Evolutionary conservation across 2,113 vertebrate species (phyloP), one percentile per base, ranked within the genome.

Genomic region (Callipepla californica): DNA sequence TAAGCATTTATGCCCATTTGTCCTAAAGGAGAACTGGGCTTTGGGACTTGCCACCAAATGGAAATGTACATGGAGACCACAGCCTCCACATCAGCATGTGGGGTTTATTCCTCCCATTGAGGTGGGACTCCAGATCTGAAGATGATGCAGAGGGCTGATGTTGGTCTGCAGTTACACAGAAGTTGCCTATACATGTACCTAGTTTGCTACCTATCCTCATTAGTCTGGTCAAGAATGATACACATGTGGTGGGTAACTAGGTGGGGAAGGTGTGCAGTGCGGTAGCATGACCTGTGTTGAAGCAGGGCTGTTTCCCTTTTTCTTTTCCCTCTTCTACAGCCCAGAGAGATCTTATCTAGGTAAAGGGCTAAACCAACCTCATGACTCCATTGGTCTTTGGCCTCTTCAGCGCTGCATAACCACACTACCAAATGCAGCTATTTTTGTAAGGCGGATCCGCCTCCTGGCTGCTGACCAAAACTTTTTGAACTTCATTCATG

Each of bases 111-210:
- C 62, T 62, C 28, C 12, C 0, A 0, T 38, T 45, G 14, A 69
- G 70, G 11, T 73, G 74, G 32, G 32, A 36, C 67, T 73, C 30
- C 30, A 22, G 42, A 23, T 58, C 57, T 61, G 62, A n/a, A 25
- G 53, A 9, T 65, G 34, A 16, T 36, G 2, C 45, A 19, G 1
- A 8, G 34, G 75, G 32, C 28, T 75, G 40, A 18, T 0, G 0
- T 11, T 28, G 38, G 45, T 10, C 36, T 73, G 18, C 34, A 74
- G 45, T 22, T 58, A 12, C 21, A 11, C 26, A 11, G 50, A 34
- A 74, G 34, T 36, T 80, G 47, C 28, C 15, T 13, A 0, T 57
- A 2, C 11, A 51, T 36, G 34, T 55, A 44, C 32, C 13, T 40
- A 21, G 32, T 79, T 87, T 45, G 26, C 61, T 69, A 10, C n/a